Evolutionary conservation across 2,113 vertebrate genomes (phyloP), one percentile per base, ranked within the genome.

Genomic region (Sinocyclocheilus rhinocerous): DNA sequence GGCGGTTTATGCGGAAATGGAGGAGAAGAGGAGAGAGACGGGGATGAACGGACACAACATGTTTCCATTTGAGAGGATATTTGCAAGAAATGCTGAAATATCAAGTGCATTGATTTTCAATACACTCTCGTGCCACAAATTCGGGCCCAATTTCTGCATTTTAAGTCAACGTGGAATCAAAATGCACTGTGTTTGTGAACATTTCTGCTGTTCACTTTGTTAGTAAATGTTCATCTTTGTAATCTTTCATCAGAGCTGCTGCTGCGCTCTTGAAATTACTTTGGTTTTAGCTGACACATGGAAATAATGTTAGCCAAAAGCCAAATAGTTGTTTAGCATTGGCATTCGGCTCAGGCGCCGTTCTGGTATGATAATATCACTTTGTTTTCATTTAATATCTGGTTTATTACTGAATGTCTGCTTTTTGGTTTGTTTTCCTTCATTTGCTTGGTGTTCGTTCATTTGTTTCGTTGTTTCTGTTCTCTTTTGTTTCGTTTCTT

Each of bases 21-120:
- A 55, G 78, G 36, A 70, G 84, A 80, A 33, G 63, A 77, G 65
- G 24, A 82, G 48, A 52, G 11, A 39, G 26, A 79, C 9, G 1
- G 29, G 11, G 73, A 76, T 5, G 76, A 55, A 55, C 48, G 0
- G 52, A 78, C 45, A 55, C 76, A 33, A 45, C 18, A 75, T 45
- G 39, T 50, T 48, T 76, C 20, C 33, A 18, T n/a, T 48, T 50
- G 10, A 26, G 13, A 26, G 24, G 24, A 52, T 26, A 26, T 76
- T 29, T 0, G 8, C 45, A 50, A 15, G 33, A 77, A 20, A 29
- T 11, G 36, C 16, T 72, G 16, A 39, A 39, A 39, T 20, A 22
- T 72, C 11, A 13, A 20, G 16, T 18, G 70, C 69, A 39, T 39
- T 10, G 39, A n/a, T 7, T 1, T 48, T 82, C 10, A 67, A 26